Evolutionary conservation across 1,140 invertebrate genomes (phyloP).

Genomic region (Drosophila kohkoa): DNA sequence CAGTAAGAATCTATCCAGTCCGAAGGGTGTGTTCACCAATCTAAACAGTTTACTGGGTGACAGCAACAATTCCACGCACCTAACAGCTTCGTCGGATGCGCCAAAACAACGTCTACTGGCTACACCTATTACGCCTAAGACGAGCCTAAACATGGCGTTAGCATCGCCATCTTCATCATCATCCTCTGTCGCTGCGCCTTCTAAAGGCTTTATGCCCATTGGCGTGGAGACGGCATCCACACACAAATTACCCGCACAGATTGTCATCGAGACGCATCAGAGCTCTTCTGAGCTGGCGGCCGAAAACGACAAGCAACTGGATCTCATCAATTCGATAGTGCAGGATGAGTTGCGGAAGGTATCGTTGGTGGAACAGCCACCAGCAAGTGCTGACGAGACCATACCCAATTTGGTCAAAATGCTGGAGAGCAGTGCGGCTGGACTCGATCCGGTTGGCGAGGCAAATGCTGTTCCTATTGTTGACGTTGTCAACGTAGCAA

Average conservation of each 20-base stretch:
- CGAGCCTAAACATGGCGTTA: slow-evolving; percentile 23
- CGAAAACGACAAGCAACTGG: slow-evolving; percentile 81
- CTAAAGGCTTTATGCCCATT: slow-evolving; percentile 76
- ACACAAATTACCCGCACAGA: slow-evolving; percentile 79
- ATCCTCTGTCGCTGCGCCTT: slow-evolving; percentile 12
- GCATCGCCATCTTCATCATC: not conserved
- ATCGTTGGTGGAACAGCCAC: slow-evolving; percentile 44
- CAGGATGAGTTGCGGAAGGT: slow-evolving; percentile 73
- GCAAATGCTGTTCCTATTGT: not conserved
- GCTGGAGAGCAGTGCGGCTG: slow-evolving; percentile 76
- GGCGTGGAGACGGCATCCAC: slow-evolving; percentile 75
- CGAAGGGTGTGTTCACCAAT: slow-evolving; percentile 81
- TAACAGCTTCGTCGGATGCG: slow-evolving; percentile 30
- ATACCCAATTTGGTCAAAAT: slow-evolving; percentile 84
- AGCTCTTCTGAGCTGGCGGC: slow-evolving; percentile 77
- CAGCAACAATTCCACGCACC: slow-evolving; percentile 30
- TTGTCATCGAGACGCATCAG: slow-evolving; percentile 80
- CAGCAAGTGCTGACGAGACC: slow-evolving; percentile 62
- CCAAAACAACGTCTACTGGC: slow-evolving; percentile 24
- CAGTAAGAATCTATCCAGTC: slow-evolving; percentile 74
- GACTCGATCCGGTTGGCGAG: slow-evolving; percentile 40
- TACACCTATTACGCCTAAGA: slow-evolving; percentile 54
- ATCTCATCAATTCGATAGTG: slow-evolving; percentile 81
- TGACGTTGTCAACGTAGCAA: slow-evolving; percentile 3
- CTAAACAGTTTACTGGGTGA: slow-evolving; percentile 68